A percentile compares a stretch with the other conserved stretches of the same genome.
phyloP scores from a whole-genome alignment of 2,797 vertebrate genomes.

The Sebastes oblongus region DNA sequence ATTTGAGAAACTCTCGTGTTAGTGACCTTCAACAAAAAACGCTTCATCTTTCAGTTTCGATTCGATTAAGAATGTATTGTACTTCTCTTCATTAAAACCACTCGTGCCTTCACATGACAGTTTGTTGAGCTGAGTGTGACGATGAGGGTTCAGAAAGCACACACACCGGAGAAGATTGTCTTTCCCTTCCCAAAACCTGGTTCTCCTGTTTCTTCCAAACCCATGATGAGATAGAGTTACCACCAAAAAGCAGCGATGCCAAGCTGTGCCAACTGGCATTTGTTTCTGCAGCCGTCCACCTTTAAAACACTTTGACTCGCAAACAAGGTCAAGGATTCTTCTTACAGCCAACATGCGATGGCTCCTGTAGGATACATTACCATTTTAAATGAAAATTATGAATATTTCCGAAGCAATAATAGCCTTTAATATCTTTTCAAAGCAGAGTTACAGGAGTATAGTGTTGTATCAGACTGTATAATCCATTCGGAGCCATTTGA shows the following conservation, averaged over 20 bases:
- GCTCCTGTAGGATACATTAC: not conserved
- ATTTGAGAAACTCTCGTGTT: not conserved
- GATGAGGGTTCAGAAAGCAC: not conserved
- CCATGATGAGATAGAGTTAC: slow-evolving; percentile 60
- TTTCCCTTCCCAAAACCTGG: slow-evolving; percentile 50
- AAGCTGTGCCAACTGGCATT: slow-evolving; percentile 51
- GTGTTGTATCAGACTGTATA: not conserved
- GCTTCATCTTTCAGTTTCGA: slow-evolving; percentile 1
- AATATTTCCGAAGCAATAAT: not conserved
- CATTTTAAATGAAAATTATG: not conserved
- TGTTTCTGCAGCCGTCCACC: slow-evolving; percentile 36
- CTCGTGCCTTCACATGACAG: not conserved
- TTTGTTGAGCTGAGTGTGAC: slow-evolving; percentile 5
- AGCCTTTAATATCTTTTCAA: not conserved
- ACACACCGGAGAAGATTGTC: slow-evolving; percentile 39
- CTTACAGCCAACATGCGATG: not conserved
- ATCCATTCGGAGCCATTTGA: slow-evolving; percentile 10
- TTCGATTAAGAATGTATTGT: not conserved
- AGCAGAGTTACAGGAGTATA: not conserved
- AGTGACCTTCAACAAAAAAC: slow-evolving; percentile 17
- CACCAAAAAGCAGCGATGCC: slow-evolving; percentile 47
- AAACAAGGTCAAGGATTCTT: slow-evolving; percentile 49
- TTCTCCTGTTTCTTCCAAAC: slow-evolving; percentile 57
- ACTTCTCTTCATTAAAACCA: slow-evolving; percentile 14
- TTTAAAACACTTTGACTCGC: slow-evolving; percentile 35